These are phyloP conservation scores for Pachycephus smyrnensis DNA, from an alignment of 2,888 invertebrate species.

Conservation along the genomic window DNA sequence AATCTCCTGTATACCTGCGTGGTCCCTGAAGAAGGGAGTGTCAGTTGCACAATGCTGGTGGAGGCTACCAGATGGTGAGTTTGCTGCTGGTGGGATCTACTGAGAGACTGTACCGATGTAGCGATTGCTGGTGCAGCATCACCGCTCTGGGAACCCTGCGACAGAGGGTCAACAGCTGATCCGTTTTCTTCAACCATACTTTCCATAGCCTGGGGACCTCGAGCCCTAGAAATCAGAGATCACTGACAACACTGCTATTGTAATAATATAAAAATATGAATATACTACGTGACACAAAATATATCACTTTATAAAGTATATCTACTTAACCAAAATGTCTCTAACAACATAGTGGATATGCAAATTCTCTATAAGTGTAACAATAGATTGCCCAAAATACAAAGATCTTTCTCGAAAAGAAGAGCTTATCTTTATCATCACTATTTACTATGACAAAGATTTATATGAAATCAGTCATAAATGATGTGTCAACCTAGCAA, in stretches of 20 bases:
- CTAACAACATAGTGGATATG: background rate
- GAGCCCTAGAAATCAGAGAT: constrained; percentile 72
- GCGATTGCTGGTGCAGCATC: constrained; percentile 69
- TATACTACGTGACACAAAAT: background rate
- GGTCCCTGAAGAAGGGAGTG: constrained; percentile 71
- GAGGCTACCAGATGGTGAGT: constrained; percentile 71
- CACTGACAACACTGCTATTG: background rate
- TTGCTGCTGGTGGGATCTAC: constrained; percentile 66
- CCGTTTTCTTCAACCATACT: constrained; percentile 95
- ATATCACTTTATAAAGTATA: background rate
- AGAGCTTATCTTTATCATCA: background rate
- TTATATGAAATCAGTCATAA: background rate
- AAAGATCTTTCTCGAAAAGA: background rate
- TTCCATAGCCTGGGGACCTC: constrained; percentile 80
- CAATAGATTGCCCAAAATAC: background rate
- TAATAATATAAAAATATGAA: background rate
- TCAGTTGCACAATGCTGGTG: constrained; percentile 89
- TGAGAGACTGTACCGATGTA: constrained; percentile 70
- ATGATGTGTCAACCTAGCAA: background rate
- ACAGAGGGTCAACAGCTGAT: constrained; percentile 72
- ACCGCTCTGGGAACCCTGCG: constrained; percentile 69
- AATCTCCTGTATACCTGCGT: constrained; percentile 63
- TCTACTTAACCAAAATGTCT: background rate
- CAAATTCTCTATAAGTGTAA: background rate
- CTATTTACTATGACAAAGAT: background rate